These are phyloP conservation scores for Apistogramma diplotaenia DNA, from an alignment of 2,113 vertebrate genomes.

Conservation along the genomic window DNA sequence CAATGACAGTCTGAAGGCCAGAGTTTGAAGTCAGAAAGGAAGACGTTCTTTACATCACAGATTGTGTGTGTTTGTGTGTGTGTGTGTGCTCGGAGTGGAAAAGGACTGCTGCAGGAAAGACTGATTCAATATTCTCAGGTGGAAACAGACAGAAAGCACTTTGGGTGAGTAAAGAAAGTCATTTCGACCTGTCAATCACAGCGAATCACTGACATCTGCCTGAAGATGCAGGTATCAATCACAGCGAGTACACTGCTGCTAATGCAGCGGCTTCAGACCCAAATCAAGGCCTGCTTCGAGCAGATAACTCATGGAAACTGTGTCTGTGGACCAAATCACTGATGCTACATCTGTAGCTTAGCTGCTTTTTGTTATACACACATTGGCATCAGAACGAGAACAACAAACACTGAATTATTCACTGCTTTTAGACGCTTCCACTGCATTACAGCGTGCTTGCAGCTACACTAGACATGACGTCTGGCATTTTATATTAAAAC, in stretches of 20 bases:
- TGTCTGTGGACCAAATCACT: neutral
- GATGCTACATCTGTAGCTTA: neutral
- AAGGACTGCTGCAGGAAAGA: neutral
- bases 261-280: conserved; percentile 29
- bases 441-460: neutral
- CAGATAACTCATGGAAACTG: neutral
- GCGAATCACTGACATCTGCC: conserved; percentile 52
- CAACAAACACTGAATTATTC: neutral
- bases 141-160: conserved; percentile 60
- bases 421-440: neutral
- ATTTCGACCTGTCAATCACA: conserved; percentile 72
- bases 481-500: neutral
- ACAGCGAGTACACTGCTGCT: conserved; percentile 26
- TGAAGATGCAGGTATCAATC: conserved; percentile 54
- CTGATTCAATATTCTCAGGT: conserved; percentile 59
- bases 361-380: neutral
- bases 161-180: conserved; percentile 66
- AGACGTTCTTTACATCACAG: conserved; percentile 4
- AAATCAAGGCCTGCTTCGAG: conserved; percentile 8
- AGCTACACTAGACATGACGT: neutral
- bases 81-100: neutral
- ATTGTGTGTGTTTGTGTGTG: neutral
- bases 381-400: neutral
- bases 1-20: conserved; percentile 20
- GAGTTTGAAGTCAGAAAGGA: neutral